phyloP scores from a whole-genome alignment of 2,888 invertebrate species.

The Liposcelis brunnea region DNA sequence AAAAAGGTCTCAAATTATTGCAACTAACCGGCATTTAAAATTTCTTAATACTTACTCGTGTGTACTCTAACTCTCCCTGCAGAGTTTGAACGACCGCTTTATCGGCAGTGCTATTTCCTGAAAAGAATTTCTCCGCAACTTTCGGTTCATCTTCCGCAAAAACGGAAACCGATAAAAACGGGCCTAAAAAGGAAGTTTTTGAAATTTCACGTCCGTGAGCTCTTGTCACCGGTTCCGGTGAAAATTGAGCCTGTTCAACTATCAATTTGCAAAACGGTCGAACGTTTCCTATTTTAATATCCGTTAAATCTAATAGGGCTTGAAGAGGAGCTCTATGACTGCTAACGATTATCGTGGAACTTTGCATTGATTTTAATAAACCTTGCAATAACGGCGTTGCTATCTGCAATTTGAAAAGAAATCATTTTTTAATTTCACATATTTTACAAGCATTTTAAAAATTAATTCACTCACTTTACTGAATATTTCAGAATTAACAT shows the following conservation, averaged over 20 bases:
- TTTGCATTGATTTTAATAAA: slow-evolving; percentile 47
- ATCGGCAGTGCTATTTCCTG: slow-evolving; percentile 38
- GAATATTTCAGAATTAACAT: slow-evolving; percentile 40
- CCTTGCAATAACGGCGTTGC: slow-evolving; percentile 52
- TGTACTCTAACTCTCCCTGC: slow-evolving; percentile 64
- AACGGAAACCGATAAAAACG: slow-evolving; percentile 79
- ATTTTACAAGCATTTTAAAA: no score
- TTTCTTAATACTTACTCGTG: slow-evolving; percentile 31
- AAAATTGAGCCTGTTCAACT: slow-evolving; percentile 48
- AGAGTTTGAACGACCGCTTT: slow-evolving; percentile 50
- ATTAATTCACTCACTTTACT: slow-evolving; percentile 22
- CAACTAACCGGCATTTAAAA: not conserved
- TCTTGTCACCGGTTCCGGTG: slow-evolving; percentile 52
- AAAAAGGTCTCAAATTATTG: not conserved
- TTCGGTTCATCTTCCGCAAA: slow-evolving; percentile 87
- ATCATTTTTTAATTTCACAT: not conserved
- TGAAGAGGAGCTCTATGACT: slow-evolving; percentile 48
- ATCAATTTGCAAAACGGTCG: slow-evolving; percentile 61
- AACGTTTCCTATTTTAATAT: slow-evolving; percentile 51
- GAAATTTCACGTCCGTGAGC: slow-evolving; percentile 68
- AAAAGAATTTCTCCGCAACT: slow-evolving; percentile 60
- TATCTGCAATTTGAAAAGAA: slow-evolving; percentile 24
- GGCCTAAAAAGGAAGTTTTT: slow-evolving; percentile 70
- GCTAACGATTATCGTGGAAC: slow-evolving; percentile 49
- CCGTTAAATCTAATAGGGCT: slow-evolving; percentile 61